phyloP scores from a whole-genome alignment of 2,888 invertebrate genomes.

The Thyatira batis region DNA sequence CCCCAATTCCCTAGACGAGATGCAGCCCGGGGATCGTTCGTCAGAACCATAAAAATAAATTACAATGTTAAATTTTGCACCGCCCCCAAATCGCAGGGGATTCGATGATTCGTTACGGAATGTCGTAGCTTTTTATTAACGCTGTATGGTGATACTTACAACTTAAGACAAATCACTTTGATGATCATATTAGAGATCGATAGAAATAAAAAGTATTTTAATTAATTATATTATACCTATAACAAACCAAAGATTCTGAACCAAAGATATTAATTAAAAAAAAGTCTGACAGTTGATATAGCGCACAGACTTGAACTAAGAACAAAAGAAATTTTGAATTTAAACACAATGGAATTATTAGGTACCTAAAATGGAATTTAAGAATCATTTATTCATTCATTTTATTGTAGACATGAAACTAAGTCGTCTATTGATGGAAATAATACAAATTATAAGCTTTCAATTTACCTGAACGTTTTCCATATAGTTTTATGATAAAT shows the following conservation, averaged over 20 bases:
- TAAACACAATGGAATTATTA: background rate
- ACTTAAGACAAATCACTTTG: conserved; percentile 17
- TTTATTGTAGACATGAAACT: background rate
- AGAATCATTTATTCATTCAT: background rate
- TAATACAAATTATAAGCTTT: background rate
- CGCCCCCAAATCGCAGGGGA: conserved; percentile 65
- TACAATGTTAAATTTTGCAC: conserved; percentile 78
- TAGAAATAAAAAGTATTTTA: background rate
- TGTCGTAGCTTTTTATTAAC: conserved; percentile 67
- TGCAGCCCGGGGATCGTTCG: conserved; percentile 51
- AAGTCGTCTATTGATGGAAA: background rate
- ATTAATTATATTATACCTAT: too few species aligned
- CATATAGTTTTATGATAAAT: background rate
- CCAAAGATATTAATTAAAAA: too few species aligned
- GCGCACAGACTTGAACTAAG: background rate
- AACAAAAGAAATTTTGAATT: background rate
- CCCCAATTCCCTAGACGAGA: conserved; percentile 53
- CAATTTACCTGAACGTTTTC: background rate
- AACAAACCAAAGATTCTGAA: too few species aligned
- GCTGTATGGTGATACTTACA: conserved; percentile 50
- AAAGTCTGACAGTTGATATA: background rate
- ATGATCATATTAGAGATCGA: background rate
- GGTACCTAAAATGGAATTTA: background rate
- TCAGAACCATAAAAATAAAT: conserved; percentile 76
- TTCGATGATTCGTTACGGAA: conserved; percentile 67